phyloP scores from a whole-genome alignment of 2,888 invertebrate species.

The Alsophila aescularia region DNA sequence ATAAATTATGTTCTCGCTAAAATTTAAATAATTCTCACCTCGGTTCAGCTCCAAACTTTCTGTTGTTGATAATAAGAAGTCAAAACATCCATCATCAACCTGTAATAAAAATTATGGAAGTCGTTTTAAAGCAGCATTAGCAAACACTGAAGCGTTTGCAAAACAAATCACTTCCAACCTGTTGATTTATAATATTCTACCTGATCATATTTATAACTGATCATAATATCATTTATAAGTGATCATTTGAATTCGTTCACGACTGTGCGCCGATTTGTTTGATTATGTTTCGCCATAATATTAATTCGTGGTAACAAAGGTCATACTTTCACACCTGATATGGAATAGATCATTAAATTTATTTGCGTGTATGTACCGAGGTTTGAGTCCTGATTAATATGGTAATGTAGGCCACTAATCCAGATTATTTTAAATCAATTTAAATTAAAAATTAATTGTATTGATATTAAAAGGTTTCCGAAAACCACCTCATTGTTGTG shows the following conservation, averaged over 20 bases:
- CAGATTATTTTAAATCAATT: too few relatives aligned
- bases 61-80: constrained; percentile 15
- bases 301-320: constrained; percentile 55
- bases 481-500: too few relatives aligned
- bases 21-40: not conserved
- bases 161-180: constrained; percentile 46
- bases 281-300: constrained; percentile 53
- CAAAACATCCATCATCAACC: constrained; percentile 40
- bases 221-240: constrained; percentile 23
- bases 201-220: constrained; percentile 37
- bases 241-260: constrained; percentile 41
- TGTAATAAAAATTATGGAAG: constrained; percentile 43
- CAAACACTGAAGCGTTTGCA: constrained; percentile 40
- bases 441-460: too few relatives aligned
- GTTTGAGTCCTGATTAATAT: not conserved
- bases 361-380: not conserved
- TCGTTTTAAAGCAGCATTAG: constrained; percentile 39
- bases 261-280: constrained; percentile 37
- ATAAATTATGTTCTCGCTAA: too few relatives aligned
- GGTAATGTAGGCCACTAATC: not conserved
- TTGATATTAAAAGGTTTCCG: too few relatives aligned
- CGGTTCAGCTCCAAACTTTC: constrained; percentile 3
- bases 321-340: constrained; percentile 60
- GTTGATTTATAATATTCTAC: constrained; percentile 33
- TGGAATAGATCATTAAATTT: constrained; percentile 45